These are phyloP conservation scores for Prunella strophiata DNA, from an alignment of 2,797 vertebrate species.

Conservation along the genomic window DNA sequence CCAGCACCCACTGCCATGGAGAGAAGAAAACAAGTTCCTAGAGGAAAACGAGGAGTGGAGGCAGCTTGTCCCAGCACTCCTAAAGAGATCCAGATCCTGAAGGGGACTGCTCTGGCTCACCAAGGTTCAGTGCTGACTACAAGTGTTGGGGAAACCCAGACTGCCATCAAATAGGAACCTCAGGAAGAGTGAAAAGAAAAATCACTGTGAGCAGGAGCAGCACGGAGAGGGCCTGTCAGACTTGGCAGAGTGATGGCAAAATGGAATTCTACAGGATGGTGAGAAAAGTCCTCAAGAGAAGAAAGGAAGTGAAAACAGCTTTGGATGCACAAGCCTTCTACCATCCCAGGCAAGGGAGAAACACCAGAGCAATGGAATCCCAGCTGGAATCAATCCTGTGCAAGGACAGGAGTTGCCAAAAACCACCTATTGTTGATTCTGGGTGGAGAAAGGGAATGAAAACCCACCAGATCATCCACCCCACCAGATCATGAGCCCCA, in stretches of 20 bases:
- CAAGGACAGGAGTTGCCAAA: neutral
- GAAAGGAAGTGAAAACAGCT: neutral
- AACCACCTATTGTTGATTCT: accelerated
- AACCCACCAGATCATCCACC: neutral
- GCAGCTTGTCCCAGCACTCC: neutral
- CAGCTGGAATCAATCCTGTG: neutral
- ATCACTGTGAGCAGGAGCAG: neutral
- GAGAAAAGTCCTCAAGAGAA: neutral
- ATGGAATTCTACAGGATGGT: neutral
- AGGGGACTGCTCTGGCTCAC: accelerated
- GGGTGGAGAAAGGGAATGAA: neutral
- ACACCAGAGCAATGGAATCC: neutral
- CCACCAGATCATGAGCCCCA: neutral
- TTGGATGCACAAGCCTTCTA: neutral
- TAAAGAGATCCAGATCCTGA: neutral
- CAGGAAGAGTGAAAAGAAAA: neutral
- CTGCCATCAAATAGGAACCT: neutral
- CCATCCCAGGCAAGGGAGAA: neutral
- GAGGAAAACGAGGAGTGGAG: accelerated
- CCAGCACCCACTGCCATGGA: neutral
- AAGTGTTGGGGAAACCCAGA: neutral
- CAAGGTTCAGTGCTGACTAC: accelerated
- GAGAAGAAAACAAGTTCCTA: neutral
- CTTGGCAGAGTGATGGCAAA: neutral
- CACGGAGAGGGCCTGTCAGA: neutral